Base-by-base conservation (phyloP, 2,888 invertebrate species). In the Zygaena filipendulae region DNA sequence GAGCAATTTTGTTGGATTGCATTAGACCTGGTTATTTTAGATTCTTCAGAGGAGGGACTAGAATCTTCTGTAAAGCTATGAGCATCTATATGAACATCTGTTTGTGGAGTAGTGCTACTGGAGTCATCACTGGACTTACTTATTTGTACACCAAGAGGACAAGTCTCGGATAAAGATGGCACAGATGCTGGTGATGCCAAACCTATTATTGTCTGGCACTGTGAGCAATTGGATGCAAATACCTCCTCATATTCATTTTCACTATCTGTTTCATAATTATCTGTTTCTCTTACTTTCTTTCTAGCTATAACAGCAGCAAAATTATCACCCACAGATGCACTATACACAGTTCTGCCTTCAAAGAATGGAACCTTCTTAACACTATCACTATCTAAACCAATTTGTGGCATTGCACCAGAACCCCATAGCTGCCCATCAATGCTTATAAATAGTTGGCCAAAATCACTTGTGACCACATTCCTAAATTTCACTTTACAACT, bases 261-360 rank as follows among this genome's bases (percentile, higher is more conserved):
- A 52, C 83, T 79, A 33, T 85, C 84, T 21, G 84, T 84, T 42
- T 87, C 86, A 52, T 80, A 82, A 41, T 72, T 72, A 3, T 66
- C 67, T 26, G 74, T 74, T 32, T 53, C 53, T 42, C 62, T 70
- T 7, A 81, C 82, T 57, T 81, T 80, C 56, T 86, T 87, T 37
- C 84, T 82, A n/a, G 85, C 84, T 46, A 90, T 82, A 25, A 86
- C 86, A 49, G 88, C 87, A 53, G 87, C 92, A 81, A 87, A 93
- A 51, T 90, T 86, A 33, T 82, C 81, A 4, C 94, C 94, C 31
- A 92, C 87, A 5, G 85, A 85, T 23, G 91, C 82, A 52, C 86
- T 84, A 26, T 87, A 82, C 11, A 92, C 84, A 35, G 82, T 82
- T 42, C 87, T 72, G 4, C 86, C 86, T 47, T 87, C 84, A 45